Conservation (phyloP, 2,888 invertebrate species). For the Papilio elwesi region DNA sequence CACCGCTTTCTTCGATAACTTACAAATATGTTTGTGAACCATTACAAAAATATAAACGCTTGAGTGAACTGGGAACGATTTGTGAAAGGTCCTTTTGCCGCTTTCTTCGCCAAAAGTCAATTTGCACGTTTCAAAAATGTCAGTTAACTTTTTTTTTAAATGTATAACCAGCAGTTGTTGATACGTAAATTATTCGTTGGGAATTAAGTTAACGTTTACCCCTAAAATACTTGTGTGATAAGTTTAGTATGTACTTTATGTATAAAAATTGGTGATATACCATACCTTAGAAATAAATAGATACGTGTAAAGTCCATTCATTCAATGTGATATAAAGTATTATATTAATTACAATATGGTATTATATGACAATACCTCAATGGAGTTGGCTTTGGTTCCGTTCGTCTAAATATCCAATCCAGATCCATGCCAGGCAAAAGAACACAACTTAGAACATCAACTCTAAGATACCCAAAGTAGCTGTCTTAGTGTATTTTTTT, state of each 20-base stretch:
- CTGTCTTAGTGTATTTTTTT: background rate
- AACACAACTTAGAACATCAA: background rate
- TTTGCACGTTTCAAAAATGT: conserved; percentile 26
- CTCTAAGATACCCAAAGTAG: background rate
- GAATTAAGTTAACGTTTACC: too few species aligned
- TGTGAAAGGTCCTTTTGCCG: conserved; percentile 37
- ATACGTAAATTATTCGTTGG: too few species aligned
- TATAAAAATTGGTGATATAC: background rate
- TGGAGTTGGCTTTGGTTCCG: background rate
- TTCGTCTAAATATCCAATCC: background rate
- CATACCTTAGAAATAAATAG: too few species aligned
- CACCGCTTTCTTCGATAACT: background rate
- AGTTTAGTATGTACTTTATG: too few species aligned
- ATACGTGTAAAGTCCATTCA: background rate
- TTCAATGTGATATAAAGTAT: background rate
- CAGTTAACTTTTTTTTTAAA: background rate
- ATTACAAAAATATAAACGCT: conserved; percentile 2
- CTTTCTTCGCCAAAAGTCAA: conserved; percentile 35
- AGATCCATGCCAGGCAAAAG: background rate
- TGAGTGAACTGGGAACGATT: conserved; percentile 30
- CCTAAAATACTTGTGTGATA: too few species aligned
- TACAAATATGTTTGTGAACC: background rate
- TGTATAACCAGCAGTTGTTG: too few species aligned
- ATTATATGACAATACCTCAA: conserved; percentile 15
- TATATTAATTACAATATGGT: conserved; percentile 13